Conservation (phyloP, 2,113 vertebrate genomes). For the Chinchilla lanigera region DNA sequence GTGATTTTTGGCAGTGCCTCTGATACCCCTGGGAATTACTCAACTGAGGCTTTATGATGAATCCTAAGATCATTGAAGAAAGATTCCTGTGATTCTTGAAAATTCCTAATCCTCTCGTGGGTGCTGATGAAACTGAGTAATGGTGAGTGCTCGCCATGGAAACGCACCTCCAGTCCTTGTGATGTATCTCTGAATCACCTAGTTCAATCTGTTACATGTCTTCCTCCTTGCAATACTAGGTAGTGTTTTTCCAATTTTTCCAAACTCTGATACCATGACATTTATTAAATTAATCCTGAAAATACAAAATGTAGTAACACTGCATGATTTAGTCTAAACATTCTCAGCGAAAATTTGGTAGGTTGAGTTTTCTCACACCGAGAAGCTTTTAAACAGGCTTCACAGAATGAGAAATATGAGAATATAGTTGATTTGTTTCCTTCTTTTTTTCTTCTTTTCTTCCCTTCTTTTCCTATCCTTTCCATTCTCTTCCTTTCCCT, state of each 20-base stretch:
- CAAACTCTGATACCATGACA: neutral
- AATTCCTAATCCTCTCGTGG: neutral
- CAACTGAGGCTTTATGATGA: no score
- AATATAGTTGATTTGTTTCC: neutral
- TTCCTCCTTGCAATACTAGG: neutral
- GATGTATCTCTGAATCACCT: neutral
- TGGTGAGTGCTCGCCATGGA: neutral
- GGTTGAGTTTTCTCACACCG: neutral
- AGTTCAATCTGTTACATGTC: neutral
- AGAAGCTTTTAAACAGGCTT: neutral
- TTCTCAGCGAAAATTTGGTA: slow-evolving; percentile 6
- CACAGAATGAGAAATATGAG: neutral
- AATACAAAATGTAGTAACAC: neutral
- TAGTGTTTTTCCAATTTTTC: neutral
- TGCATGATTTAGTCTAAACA: neutral
- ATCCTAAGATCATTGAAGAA: neutral
- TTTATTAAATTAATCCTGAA: neutral
- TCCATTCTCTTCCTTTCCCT: neutral
- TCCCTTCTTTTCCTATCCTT: neutral
- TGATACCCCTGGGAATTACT: neutral
- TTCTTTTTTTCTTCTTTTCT: neutral
- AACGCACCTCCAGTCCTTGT: accelerated
- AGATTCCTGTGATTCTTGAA: neutral
- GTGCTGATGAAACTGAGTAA: neutral
- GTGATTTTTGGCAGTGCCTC: neutral